These are phyloP conservation scores for Pseudococcus longispinus DNA, from an alignment of 2,888 invertebrate species.

Conservation along the genomic window DNA sequence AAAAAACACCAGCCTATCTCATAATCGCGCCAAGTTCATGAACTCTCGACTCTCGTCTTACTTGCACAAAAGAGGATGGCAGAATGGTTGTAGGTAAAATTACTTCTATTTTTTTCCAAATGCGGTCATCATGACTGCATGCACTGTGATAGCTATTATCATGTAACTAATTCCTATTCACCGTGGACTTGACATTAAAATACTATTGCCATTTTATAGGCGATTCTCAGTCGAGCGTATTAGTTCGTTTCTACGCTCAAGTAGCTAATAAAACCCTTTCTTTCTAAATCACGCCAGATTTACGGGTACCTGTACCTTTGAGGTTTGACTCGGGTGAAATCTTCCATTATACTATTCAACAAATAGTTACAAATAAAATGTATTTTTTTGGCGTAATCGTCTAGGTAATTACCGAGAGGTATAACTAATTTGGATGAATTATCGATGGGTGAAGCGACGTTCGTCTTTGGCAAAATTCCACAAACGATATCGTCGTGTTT, in stretches of 20 bases:
- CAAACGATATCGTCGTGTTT: not conserved
- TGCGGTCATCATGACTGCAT: constrained; percentile 29
- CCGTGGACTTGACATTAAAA: constrained; percentile 35
- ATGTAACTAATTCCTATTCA: constrained; percentile 37
- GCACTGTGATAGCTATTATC: constrained; percentile 24
- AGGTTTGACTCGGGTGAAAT: not conserved
- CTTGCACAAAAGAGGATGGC: constrained; percentile 19
- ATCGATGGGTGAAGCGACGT: not conserved
- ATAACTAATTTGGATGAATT: constrained; percentile 9
- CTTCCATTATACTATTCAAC: constrained; percentile 5
- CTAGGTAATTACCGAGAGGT: not conserved
- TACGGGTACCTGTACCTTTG: not conserved
- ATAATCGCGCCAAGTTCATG: constrained; percentile 18
- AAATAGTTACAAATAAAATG: not conserved
- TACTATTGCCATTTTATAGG: constrained; percentile 35
- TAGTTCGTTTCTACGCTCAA: constrained; percentile 10
- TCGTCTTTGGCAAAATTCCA: not conserved
- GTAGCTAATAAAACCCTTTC: not conserved
- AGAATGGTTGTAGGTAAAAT: not conserved
- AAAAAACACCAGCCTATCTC: not conserved
- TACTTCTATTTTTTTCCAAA: not conserved
- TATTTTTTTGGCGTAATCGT: not conserved
- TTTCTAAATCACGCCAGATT: not conserved
- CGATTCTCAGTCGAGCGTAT: constrained; percentile 22
- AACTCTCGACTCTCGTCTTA: constrained; percentile 31